Conservation (phyloP, 92 coral and sea anemone genomes). For the Paragorgia papillata region DNA sequence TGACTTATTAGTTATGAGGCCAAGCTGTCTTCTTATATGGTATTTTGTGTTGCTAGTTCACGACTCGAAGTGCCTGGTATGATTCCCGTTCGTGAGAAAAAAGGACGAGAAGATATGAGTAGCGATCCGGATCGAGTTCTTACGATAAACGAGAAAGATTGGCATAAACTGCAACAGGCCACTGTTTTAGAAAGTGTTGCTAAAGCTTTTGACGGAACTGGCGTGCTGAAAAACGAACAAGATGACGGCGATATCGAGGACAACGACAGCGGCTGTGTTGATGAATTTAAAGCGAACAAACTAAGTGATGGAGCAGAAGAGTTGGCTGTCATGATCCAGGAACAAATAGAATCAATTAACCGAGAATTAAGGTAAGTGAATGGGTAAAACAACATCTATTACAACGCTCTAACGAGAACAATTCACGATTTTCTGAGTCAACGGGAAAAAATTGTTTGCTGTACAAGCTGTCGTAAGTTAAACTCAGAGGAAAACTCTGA, state of each 20-base stretch:
- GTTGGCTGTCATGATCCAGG: conserved; percentile 84
- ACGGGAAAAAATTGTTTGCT: no score
- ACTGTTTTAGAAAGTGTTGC: conserved; percentile 86
- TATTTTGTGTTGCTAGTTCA: not conserved
- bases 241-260: conserved; percentile 64
- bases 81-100: conserved; percentile 72
- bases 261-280: conserved; percentile 57
- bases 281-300: conserved; percentile 47
- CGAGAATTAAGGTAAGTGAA: conserved; percentile 75
- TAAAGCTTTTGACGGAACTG: conserved; percentile 80
- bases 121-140: conserved; percentile 87
- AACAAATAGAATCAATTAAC: conserved; percentile 94
- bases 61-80: conserved; percentile 14
- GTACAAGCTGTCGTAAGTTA: no score
- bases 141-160: conserved; percentile 95
- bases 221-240: conserved; percentile 60
- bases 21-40: no score
- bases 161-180: conserved; percentile 96
- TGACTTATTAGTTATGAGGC: no score
- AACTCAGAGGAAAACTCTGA: no score
- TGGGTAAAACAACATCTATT: no score
- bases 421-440: no score
- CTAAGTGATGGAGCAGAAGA: conserved; percentile 90
- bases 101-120: conserved; percentile 82
- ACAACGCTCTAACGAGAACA: no score